Base-by-base conservation (phyloP, 2,113 vertebrate genomes). In the Pseudorasbora parva region DNA sequence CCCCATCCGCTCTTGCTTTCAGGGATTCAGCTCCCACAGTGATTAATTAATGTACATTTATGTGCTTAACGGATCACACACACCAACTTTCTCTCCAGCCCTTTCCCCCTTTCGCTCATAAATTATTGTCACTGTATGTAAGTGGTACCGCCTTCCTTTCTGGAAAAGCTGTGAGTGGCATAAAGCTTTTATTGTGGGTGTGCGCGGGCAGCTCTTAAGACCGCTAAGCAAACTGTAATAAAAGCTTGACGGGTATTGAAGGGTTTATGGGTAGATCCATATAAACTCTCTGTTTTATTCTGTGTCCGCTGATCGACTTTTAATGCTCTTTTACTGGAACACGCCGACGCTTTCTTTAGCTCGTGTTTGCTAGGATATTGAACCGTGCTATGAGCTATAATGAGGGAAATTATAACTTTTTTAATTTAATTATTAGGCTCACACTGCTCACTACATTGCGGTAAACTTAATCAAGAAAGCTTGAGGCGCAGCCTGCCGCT, bases 41-140 rank as follows among this genome's bases (percentile, higher is more conserved):
- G 90, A 93, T 91, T 91, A 89, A 94, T 93, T 90, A 90, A 91
- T 88, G 89, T 89, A 87, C 87, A 91, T 92, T 91, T 87, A 91
- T 90, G 85, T 87, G 85, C 83, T 84, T 86, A 92, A 90, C 88
- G 89, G 86, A 89, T 90, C 74, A n/a, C 30, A 75, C 82, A 57
- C 82, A 57, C 69, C 89, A 88, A 86, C 64, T 80, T 88, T 88
- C 76, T 79, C 84, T 85, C 51, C 37, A 23, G 84, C 62, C 69
- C 17, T 75, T 84, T 81, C 77, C 78, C 64, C 81, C 77, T 73
- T 82, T 91, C 83, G 78, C 88, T 92, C 82, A 62, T 92, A 89
- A 91, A 89, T 90, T 86, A 90, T 86, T 87, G 83, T 91, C 88
- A 83, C 2, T 2, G 57, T 90, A 85, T 82, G 82, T 86, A 87